These are phyloP conservation scores for Pandemis heparana DNA, from an alignment of 2,888 invertebrate genomes.

Conservation along the genomic window DNA sequence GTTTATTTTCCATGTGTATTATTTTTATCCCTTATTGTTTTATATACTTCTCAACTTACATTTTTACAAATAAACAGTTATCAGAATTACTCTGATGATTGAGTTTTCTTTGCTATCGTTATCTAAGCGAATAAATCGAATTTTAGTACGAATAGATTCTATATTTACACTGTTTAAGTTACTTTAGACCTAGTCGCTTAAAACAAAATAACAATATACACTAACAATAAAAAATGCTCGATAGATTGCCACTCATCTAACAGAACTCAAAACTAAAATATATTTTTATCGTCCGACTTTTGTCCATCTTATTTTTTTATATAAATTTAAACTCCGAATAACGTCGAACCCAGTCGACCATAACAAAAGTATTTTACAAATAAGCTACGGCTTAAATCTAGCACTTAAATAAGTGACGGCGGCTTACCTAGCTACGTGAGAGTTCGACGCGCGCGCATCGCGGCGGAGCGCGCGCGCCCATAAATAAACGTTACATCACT, in stretches of 20 bases:
- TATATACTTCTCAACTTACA: slow-evolving; percentile 67
- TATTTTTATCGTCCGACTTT: slow-evolving; percentile 79
- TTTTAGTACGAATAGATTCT: slow-evolving; percentile 79
- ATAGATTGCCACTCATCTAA: slow-evolving; percentile 80
- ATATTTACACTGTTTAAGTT: slow-evolving; percentile 83
- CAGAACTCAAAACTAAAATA: slow-evolving; percentile 81
- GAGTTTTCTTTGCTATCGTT: slow-evolving; percentile 79
- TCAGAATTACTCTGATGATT: slow-evolving; percentile 68
- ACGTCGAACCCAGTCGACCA: slow-evolving; percentile 82
- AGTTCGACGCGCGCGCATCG: slow-evolving; percentile 55
- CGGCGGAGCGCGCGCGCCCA: slow-evolving; percentile 59
- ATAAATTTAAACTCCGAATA: slow-evolving; percentile 84
- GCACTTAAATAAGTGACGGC: slow-evolving; percentile 76
- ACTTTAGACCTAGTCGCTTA: slow-evolving; percentile 82
- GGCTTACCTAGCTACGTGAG: slow-evolving; percentile 67
- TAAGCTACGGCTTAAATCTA: slow-evolving; percentile 79
- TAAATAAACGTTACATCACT: slow-evolving; percentile 69
- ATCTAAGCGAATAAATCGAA: slow-evolving; percentile 78
- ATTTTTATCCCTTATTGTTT: slow-evolving; percentile 65
- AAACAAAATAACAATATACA: slow-evolving; percentile 86
- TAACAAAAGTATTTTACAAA: slow-evolving; percentile 83
- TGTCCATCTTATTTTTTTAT: slow-evolving; percentile 69
- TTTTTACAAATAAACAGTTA: slow-evolving; percentile 74
- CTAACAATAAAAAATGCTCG: slow-evolving; percentile 85
- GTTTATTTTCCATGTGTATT: slow-evolving; percentile 85